Conservation (phyloP, 1,140 invertebrate species). For the Nasonia vitripennis region DNA sequence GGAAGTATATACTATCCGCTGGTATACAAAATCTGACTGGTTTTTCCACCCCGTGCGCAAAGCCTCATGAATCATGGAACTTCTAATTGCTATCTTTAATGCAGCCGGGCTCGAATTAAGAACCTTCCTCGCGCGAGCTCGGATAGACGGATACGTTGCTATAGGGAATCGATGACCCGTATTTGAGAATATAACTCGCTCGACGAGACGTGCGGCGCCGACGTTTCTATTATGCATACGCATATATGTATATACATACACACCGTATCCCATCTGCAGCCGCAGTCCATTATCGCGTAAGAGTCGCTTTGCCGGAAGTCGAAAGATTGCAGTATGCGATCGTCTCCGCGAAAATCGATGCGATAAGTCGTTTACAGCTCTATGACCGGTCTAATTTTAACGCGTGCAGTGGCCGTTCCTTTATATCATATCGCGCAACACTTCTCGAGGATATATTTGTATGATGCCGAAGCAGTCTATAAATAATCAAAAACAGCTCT, state of each 20-base stretch:
- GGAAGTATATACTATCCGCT: too few relatives aligned
- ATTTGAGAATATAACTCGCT: slow-evolving; percentile 47
- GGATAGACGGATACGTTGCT: background rate
- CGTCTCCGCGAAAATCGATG: too few relatives aligned
- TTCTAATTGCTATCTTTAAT: slow-evolving; percentile 4
- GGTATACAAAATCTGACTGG: too few relatives aligned
- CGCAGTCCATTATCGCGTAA: background rate
- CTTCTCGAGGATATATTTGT: too few relatives aligned
- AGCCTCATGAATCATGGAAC: background rate
- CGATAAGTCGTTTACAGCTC: too few relatives aligned
- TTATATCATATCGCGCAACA: too few relatives aligned
- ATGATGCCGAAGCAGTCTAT: too few relatives aligned
- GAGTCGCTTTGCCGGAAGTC: slow-evolving; percentile 4
- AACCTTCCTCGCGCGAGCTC: background rate
- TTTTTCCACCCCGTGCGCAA: background rate
- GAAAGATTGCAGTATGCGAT: slow-evolving; percentile 4
- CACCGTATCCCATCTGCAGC: background rate
- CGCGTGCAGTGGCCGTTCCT: too few relatives aligned
- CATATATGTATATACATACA: too few relatives aligned
- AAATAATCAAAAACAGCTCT: too few relatives aligned
- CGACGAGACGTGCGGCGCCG: background rate
- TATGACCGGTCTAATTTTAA: too few relatives aligned
- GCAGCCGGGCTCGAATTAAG: slow-evolving; percentile 7
- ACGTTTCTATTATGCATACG: slow-evolving; percentile 1
- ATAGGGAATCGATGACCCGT: slow-evolving; percentile 44